Evolutionary conservation across 2,113 vertebrate species (phyloP).

Genomic region (Bubalus kerabau): DNA sequence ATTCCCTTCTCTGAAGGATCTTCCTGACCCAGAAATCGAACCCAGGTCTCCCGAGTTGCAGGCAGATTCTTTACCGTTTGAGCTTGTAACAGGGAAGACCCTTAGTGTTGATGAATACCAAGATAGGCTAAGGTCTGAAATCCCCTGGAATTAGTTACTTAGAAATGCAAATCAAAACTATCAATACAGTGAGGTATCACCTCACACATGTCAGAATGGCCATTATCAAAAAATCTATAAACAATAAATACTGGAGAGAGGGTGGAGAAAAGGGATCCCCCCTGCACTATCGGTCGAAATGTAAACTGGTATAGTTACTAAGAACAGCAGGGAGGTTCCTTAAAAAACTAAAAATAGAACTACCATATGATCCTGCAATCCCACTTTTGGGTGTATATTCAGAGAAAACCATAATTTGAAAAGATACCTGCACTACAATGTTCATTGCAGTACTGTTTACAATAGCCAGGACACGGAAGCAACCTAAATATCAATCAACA

Average conservation of each 20-base stretch:
- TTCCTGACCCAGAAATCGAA: not conserved
- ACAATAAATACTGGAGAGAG: not conserved
- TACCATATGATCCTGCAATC: not conserved
- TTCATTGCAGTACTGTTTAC: not conserved
- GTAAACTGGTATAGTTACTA: not conserved
- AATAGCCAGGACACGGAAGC: not conserved
- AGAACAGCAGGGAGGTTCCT: not conserved
- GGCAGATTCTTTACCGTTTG: not conserved
- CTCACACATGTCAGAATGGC: not conserved
- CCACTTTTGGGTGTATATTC: not conserved
- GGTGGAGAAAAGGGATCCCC: not conserved
- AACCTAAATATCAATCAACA: not conserved
- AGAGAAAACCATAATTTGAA: not conserved
- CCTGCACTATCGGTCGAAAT: not conserved
- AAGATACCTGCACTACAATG: not conserved
- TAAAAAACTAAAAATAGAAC: not conserved
- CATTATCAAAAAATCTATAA: not conserved
- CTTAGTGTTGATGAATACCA: not conserved
- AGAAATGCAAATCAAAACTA: not conserved
- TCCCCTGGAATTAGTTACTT: not conserved
- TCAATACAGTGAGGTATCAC: not conserved
- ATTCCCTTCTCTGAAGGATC: not conserved
- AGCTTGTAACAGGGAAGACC: not conserved
- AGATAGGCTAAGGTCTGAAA: not conserved
- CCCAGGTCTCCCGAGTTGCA: not conserved